Evolutionary conservation across 2,888 invertebrate genomes (phyloP).

Genomic region (Pemphredon lugubris): DNA sequence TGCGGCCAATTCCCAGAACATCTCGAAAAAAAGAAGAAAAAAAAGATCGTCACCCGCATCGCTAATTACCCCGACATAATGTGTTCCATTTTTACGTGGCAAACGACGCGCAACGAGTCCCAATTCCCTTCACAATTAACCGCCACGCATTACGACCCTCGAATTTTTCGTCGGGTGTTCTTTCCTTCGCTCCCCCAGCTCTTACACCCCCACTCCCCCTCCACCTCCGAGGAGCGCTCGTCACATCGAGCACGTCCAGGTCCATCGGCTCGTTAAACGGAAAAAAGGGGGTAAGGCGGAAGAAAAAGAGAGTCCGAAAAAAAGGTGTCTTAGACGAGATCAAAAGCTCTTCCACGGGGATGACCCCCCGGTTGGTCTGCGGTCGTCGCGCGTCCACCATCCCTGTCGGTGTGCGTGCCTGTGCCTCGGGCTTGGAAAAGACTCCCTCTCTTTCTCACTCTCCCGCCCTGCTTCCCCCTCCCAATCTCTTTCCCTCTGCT

Average conservation of each 20-base stretch:
- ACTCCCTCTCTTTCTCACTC: conserved; percentile 4
- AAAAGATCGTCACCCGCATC: conserved; percentile 19
- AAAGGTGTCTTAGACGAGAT: conserved; percentile 67
- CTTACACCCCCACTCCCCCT: too few species aligned
- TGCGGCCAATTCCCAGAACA: not conserved
- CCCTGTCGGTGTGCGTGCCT: conserved; percentile 57
- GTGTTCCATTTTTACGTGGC: conserved; percentile 39
- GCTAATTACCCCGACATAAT: conserved; percentile 41
- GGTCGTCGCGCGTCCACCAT: conserved; percentile 60
- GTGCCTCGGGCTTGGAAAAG: conserved; percentile 55
- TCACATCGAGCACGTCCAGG: conserved; percentile 39
- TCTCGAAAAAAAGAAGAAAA: not conserved
- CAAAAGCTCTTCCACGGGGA: conserved; percentile 69
- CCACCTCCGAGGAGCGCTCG: conserved; percentile 8
- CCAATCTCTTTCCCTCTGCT: conserved; percentile 14
- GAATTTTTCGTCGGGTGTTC: conserved; percentile 54
- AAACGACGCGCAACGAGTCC: conserved; percentile 46
- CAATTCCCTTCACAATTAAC: conserved; percentile 50
- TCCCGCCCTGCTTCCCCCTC: conserved; percentile 1
- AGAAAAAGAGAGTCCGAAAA: conserved; percentile 58
- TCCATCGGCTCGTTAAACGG: conserved; percentile 55
- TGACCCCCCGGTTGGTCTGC: conserved; percentile 62
- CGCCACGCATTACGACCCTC: conserved; percentile 44
- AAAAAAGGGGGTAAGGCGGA: conserved; percentile 16
- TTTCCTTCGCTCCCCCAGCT: not conserved